These are phyloP conservation scores for Casuarius casuarius DNA, from an alignment of 2,113 vertebrate genomes.

Conservation along the genomic window DNA sequence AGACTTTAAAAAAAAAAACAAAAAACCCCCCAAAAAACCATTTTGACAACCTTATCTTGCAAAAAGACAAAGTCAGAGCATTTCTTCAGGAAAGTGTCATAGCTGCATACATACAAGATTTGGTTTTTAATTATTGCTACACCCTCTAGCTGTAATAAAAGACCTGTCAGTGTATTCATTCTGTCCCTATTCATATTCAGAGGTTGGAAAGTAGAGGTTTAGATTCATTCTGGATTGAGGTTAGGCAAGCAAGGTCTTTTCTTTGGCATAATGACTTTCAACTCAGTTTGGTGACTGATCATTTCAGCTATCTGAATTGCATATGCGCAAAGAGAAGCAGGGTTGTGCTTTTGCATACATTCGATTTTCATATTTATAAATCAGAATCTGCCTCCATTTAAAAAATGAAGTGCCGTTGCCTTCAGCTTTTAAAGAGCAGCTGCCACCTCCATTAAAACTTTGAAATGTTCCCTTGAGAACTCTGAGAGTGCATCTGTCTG, in stretches of 20 bases:
- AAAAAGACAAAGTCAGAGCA: conserved; percentile 39
- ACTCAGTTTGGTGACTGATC: conserved; percentile 48
- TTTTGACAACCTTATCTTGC: conserved; percentile 63
- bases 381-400: conserved; percentile 49
- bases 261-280: conserved; percentile 27
- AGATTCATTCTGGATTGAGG: conserved; percentile 50
- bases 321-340: conserved; percentile 10
- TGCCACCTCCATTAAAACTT: conserved; percentile 57
- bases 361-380: conserved; percentile 63
- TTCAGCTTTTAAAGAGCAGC: conserved; percentile 58
- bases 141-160: conserved; percentile 57
- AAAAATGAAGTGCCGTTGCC: conserved; percentile 38
- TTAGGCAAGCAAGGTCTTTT: conserved; percentile 55
- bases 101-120: conserved; percentile 30
- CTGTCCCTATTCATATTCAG: conserved; percentile 40
- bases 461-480: conserved; percentile 55
- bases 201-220: conserved; percentile 22
- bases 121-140: conserved; percentile 71
- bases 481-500: conserved; percentile 43
- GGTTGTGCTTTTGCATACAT: conserved; percentile 45
- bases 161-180: neutral
- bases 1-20: conserved; percentile 25
- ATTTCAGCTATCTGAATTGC: conserved; percentile 43
- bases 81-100: conserved; percentile 51
- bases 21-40: neutral